phyloP scores from a whole-genome alignment of 1,140 invertebrate genomes.

The Lordiphosa stackelbergi region DNA sequence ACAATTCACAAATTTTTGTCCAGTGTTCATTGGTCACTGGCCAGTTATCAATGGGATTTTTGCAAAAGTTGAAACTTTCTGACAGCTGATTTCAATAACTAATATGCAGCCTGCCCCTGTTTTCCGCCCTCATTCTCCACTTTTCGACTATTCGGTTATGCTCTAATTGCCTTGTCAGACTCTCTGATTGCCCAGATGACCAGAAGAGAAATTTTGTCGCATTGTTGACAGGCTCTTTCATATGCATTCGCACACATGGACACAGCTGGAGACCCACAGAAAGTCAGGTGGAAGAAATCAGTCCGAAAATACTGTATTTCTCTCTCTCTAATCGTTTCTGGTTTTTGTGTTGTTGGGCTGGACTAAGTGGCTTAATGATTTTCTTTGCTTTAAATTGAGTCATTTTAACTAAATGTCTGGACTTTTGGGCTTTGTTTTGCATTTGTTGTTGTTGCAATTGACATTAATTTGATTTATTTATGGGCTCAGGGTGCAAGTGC shows the following conservation, averaged over 20 bases:
- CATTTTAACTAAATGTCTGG: slow-evolving; percentile 31
- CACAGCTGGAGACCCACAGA: slow-evolving; percentile 22
- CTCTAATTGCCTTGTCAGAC: slow-evolving; percentile 68
- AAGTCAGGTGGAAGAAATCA: slow-evolving; percentile 24
- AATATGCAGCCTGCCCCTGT: slow-evolving; percentile 46
- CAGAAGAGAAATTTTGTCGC: slow-evolving; percentile 40
- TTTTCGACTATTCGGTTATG: slow-evolving; percentile 38
- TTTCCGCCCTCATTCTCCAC: neutral
- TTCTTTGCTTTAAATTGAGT: slow-evolving; percentile 65
- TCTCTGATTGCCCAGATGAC: slow-evolving; percentile 54
- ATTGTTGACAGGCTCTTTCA: slow-evolving; percentile 59
- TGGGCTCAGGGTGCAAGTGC: slow-evolving; percentile 47
- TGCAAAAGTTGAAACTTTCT: slow-evolving; percentile 61
- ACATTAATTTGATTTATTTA: slow-evolving; percentile 73
- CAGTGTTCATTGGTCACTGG: slow-evolving; percentile 21
- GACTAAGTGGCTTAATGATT: slow-evolving; percentile 66
- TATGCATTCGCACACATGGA: slow-evolving; percentile 17
- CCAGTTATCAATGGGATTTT: slow-evolving; percentile 57
- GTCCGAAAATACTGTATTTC: slow-evolving; percentile 11
- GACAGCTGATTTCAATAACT: slow-evolving; percentile 75
- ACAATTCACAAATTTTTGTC: slow-evolving; percentile 1
- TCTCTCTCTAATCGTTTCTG: slow-evolving; percentile 33
- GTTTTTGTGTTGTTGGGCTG: slow-evolving; percentile 28
- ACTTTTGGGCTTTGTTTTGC: slow-evolving; percentile 6
- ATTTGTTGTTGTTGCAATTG: slow-evolving; percentile 45